A percentile compares a stretch with the other conserved stretches of the same genome.
Conservation (phyloP, 2,113 vertebrate genomes). For the Brienomyrus brachyistius region DNA sequence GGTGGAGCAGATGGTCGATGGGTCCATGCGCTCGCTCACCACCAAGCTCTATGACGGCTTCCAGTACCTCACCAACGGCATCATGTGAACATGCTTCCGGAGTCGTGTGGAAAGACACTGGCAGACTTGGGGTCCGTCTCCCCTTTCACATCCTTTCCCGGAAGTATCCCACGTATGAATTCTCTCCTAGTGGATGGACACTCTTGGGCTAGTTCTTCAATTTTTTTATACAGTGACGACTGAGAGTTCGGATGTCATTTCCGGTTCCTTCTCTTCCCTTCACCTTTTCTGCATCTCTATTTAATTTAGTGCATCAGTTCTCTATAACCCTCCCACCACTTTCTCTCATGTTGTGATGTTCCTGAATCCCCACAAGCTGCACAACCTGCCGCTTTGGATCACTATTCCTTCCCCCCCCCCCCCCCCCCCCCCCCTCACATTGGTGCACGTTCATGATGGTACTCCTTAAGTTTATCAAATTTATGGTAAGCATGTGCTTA, state of each 20-base stretch:
- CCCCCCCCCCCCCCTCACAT: neutral
- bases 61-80: slow-evolving; percentile 97
- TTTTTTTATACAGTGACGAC: slow-evolving; percentile 26
- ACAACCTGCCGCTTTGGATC: neutral
- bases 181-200: slow-evolving; percentile 23
- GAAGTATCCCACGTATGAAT: neutral
- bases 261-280: neutral
- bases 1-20: slow-evolving; percentile 86
- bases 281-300: neutral
- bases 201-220: slow-evolving; percentile 21
- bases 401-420: neutral
- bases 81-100: slow-evolving; percentile 70
- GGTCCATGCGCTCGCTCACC: slow-evolving; percentile 85
- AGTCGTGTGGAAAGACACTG: neutral
- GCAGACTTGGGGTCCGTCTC: neutral
- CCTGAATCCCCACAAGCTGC: neutral
- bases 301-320: neutral
- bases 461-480: neutral
- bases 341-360: neutral
- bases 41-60: slow-evolving; percentile 94
- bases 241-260: slow-evolving; percentile 36
- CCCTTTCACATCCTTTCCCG: neutral
- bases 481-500: neutral
- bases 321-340: slow-evolving; percentile 14
- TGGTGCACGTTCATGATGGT: neutral